Evolutionary conservation across 2,113 vertebrate genomes (phyloP), one percentile per base, ranked within the genome.

Genomic region (Pogona vitticeps): DNA sequence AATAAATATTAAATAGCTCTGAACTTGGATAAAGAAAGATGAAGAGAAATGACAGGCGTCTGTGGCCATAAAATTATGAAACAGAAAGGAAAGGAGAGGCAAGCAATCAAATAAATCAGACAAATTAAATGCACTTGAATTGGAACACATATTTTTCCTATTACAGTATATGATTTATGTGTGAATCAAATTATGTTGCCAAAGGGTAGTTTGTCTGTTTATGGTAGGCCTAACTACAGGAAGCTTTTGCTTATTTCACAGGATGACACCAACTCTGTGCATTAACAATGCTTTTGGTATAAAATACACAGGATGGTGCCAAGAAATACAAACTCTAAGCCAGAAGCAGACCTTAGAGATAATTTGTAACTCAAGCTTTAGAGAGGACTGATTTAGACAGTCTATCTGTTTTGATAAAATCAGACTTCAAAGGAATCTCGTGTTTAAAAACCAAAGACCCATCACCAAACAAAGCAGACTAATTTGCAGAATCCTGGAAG

Each of bases 51-150:
- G 58, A 71, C 36, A 83, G 26, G 71, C 36, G 28, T 58, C 14
- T 78, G 28, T 67, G 33, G 9, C 8, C 63, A 85, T 78, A 78
- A 77, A 67, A 56, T 36, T 28, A 31, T 71, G 14, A 23, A 17
- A 18, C 52, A 42, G 42, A 67, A 17, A 3, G 7, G n/a, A 76
- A 84, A 58, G 63, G 26, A 73, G 68, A 75, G 23, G 10, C 31
- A 65, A 78, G n/a, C 42, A 31, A 70, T 78, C 65, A 68, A 56
- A 77, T 78, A 67, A 56, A 78, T 85, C 18, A 78, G 63, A 38
- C n/a, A 85, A 6, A 23, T 23, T 65, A 78, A 76, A 83, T 17
- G 38, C 12, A 23, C 40, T 76, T 42, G 58, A 65, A 38, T 77
- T 85, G 17, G 23, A 36, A 23, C 46, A 58, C 46, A 78, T 85